phyloP scores from a whole-genome alignment of 2,113 vertebrate species.

The Cacatua alba region DNA sequence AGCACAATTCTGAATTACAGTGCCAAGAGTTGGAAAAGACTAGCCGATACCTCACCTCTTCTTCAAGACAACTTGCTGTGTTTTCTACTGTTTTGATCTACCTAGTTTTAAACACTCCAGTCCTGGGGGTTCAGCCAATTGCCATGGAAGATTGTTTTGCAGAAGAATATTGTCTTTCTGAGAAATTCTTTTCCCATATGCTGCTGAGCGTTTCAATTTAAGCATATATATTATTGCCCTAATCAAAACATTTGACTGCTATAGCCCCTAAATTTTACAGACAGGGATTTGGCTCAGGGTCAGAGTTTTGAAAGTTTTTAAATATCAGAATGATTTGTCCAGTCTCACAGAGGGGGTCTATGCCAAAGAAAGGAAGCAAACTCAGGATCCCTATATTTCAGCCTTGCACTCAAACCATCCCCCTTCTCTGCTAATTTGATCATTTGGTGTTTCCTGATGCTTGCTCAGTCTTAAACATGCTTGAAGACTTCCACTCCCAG shows the following conservation, averaged over 20 bases:
- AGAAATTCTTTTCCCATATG: neutral
- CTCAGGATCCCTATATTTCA: neutral
- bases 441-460: neutral
- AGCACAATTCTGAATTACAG: neutral
- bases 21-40: neutral
- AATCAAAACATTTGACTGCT: neutral
- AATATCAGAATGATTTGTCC: neutral
- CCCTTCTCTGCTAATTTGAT: neutral
- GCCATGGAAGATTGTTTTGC: neutral
- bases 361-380: neutral
- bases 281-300: neutral
- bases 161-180: neutral
- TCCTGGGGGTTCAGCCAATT: neutral
- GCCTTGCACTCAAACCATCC: neutral
- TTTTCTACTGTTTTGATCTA: neutral
- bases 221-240: neutral
- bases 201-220: slow-evolving; percentile 5
- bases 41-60: neutral
- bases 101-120: neutral
- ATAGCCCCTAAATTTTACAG: neutral
- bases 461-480: neutral
- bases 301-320: neutral
- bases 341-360: neutral
- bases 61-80: neutral
- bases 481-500: slow-evolving; percentile 8